Conservation (phyloP, 2,888 invertebrate species). For the Pollenia griseotomentosa region DNA sequence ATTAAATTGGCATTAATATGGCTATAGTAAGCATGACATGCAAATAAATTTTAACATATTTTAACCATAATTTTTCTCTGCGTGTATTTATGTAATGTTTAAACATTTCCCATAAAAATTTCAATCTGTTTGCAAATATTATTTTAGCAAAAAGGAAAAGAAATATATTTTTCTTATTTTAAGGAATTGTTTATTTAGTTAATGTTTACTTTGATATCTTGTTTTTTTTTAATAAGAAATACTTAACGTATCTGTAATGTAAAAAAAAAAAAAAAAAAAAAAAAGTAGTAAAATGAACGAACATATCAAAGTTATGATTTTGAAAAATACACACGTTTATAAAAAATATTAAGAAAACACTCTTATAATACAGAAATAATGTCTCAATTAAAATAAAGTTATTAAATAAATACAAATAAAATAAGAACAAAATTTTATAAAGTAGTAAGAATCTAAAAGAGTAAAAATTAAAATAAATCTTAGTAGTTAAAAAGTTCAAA, state of each 20-base stretch:
- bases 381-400: neutral
- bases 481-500: neutral
- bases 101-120: too few species aligned
- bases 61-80: too few species aligned
- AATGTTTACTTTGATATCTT: conserved; percentile 23
- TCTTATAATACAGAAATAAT: neutral
- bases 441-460: neutral
- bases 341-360: neutral
- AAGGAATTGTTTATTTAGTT: conserved; percentile 13
- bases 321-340: neutral
- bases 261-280: neutral
- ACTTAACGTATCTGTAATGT: neutral
- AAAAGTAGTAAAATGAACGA: conserved; percentile 19
- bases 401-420: neutral
- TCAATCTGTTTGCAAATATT: neutral
- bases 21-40: too few species aligned
- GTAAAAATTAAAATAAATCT: neutral
- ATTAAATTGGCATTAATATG: too few species aligned
- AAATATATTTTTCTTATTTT: neutral
- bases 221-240: conserved; percentile 7
- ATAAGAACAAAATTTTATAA: neutral
- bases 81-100: too few species aligned
- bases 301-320: conserved; percentile 5
- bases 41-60: too few species aligned
- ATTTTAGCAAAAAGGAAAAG: neutral